phyloP scores from a whole-genome alignment of 2,888 invertebrate genomes.

The Odontocerum albicorne region DNA sequence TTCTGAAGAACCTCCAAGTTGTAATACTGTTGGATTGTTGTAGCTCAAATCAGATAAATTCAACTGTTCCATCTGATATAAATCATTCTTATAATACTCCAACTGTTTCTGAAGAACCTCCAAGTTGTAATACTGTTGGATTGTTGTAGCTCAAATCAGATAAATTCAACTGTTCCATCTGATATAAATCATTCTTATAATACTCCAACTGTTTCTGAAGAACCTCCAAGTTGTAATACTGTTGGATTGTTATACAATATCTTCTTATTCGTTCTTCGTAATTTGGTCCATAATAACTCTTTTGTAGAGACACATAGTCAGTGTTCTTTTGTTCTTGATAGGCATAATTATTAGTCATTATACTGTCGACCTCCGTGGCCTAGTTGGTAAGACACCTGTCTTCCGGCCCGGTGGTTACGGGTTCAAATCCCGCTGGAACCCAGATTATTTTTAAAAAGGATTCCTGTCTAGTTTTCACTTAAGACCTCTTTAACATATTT shows the following conservation, averaged over 20 bases:
- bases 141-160: slow-evolving; percentile 9
- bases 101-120: slow-evolving; percentile 21
- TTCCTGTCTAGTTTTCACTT: too few species aligned
- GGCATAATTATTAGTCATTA: background rate
- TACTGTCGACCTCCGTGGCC: too few species aligned
- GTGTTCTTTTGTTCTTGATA: too few species aligned
- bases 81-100: slow-evolving; percentile 24
- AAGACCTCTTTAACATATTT: too few species aligned
- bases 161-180: slow-evolving; percentile 14
- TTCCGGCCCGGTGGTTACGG: too few species aligned
- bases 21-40: slow-evolving; percentile 20
- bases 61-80: slow-evolving; percentile 16
- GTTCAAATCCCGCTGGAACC: too few species aligned
- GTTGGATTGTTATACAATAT: slow-evolving; percentile 19
- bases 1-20: slow-evolving; percentile 16
- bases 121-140: slow-evolving; percentile 21
- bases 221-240: slow-evolving; percentile 19
- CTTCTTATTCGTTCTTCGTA: slow-evolving; percentile 9
- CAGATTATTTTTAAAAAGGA: too few species aligned
- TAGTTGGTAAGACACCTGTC: too few species aligned
- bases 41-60: slow-evolving; percentile 10
- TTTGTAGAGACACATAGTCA: background rate
- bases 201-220: slow-evolving; percentile 20
- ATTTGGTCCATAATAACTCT: background rate
- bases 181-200: slow-evolving; percentile 25